These are phyloP conservation scores for Diceros bicornis DNA, from an alignment of 2,797 vertebrate species.

Conservation along the genomic window DNA sequence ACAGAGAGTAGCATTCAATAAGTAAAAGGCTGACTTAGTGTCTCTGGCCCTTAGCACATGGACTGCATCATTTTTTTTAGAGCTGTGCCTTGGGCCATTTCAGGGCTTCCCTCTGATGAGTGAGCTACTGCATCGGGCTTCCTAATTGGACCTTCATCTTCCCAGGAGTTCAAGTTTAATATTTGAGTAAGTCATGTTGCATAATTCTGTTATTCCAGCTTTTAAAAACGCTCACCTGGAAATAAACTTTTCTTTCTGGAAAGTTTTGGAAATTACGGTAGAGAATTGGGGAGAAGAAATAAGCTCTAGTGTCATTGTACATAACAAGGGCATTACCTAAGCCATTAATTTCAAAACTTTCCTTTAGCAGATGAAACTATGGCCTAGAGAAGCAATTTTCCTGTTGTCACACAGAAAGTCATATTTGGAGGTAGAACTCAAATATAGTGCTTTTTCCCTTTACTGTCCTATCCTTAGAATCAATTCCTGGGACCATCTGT, in stretches of 20 bases:
- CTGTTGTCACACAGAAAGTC: background rate
- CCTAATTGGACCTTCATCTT: background rate
- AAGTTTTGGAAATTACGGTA: background rate
- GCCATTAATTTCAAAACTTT: background rate
- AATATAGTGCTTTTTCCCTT: background rate
- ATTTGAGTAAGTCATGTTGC: background rate
- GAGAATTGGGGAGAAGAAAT: background rate
- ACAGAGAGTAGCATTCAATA: background rate
- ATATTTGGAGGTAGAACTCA: background rate
- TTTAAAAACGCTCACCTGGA: background rate
- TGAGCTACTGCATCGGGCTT: background rate
- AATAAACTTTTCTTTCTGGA: background rate
- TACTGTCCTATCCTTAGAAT: background rate
- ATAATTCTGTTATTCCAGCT: background rate
- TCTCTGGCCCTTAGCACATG: accelerated
- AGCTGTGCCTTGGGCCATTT: background rate
- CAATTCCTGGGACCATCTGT: background rate
- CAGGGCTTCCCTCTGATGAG: background rate
- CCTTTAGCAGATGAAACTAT: background rate
- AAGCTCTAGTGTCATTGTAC: background rate
- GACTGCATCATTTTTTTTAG: background rate
- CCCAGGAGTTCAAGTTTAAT: background rate
- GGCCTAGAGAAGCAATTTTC: background rate
- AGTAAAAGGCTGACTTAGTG: background rate
- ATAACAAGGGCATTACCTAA: background rate